phyloP scores from a whole-genome alignment of 2,888 invertebrate species.

The Amphipoea lucens region DNA sequence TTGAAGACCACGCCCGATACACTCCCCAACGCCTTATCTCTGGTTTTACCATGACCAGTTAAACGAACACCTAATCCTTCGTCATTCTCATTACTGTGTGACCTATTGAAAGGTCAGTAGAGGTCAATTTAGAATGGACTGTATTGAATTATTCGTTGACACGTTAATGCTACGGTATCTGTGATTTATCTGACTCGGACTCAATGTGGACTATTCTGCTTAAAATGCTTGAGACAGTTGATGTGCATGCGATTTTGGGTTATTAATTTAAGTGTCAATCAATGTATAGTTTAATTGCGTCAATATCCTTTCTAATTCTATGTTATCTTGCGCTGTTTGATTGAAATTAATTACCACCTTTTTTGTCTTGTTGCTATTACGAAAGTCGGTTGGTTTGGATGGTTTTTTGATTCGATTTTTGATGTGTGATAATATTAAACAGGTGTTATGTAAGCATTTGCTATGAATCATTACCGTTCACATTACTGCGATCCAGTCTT shows the following conservation, averaged over 20 bases:
- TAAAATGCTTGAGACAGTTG: slow-evolving; percentile 35
- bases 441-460: slow-evolving; percentile 3
- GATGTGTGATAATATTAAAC: slow-evolving; percentile 11
- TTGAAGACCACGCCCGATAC: slow-evolving; percentile 78
- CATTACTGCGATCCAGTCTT: not conserved
- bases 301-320: slow-evolving; percentile 55
- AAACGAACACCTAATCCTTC: slow-evolving; percentile 58
- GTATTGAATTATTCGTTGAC: slow-evolving; percentile 48
- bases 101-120: slow-evolving; percentile 57
- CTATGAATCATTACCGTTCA: not conserved
- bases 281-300: slow-evolving; percentile 52
- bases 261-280: slow-evolving; percentile 58
- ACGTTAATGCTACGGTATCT: slow-evolving; percentile 56
- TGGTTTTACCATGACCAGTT: slow-evolving; percentile 64
- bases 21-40: slow-evolving; percentile 68
- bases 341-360: slow-evolving; percentile 47
- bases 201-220: slow-evolving; percentile 37
- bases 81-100: slow-evolving; percentile 46
- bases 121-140: slow-evolving; percentile 60
- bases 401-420: slow-evolving; percentile 11
- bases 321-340: slow-evolving; percentile 37
- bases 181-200: slow-evolving; percentile 33
- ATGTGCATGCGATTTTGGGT: slow-evolving; percentile 38
- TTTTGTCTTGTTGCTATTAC: slow-evolving; percentile 34
- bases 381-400: not conserved